phyloP scores from a whole-genome alignment of 2,113 vertebrate species.

The Myotis lucifugus region DNA sequence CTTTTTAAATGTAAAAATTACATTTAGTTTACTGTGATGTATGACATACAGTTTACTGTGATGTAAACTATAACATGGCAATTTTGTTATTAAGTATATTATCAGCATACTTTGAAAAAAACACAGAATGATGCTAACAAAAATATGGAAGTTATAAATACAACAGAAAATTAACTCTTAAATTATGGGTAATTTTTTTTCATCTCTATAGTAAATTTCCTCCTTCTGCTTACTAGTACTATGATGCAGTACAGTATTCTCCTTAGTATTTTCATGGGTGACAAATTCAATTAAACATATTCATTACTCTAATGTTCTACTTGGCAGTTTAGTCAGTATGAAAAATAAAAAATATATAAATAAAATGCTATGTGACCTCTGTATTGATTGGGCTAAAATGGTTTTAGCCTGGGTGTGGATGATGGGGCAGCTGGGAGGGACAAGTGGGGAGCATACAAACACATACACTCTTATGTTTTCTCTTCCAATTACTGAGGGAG shows the following conservation, averaged over 20 bases:
- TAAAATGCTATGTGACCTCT: constrained; percentile 86
- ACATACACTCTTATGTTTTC: constrained; percentile 87
- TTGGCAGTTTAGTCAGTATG: constrained; percentile 82
- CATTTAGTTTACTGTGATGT: neutral
- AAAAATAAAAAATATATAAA: constrained; percentile 86
- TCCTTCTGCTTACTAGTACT: neutral
- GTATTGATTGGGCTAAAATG: constrained; percentile 87
- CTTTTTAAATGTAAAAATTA: neutral
- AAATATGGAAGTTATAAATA: neutral
- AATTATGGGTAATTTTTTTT: constrained; percentile 58
- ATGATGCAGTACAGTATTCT: constrained; percentile 68
- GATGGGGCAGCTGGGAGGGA: constrained; percentile 78
- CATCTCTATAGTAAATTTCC: constrained; percentile 36
- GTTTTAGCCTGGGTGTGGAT: constrained; percentile 82
- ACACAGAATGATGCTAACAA: constrained; percentile 24
- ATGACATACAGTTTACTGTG: neutral
- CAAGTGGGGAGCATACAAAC: constrained; percentile 56
- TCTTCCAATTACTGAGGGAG: constrained; percentile 90
- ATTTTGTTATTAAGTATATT: constrained; percentile 48
- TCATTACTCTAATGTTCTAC: constrained; percentile 87
- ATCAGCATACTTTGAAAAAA: neutral
- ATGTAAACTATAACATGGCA: neutral
- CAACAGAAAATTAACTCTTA: neutral
- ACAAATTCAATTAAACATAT: constrained; percentile 90
- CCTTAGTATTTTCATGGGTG: constrained; percentile 84